phyloP scores from a whole-genome alignment of 2,797 vertebrate genomes.

The Melanotaenia boesemani region DNA sequence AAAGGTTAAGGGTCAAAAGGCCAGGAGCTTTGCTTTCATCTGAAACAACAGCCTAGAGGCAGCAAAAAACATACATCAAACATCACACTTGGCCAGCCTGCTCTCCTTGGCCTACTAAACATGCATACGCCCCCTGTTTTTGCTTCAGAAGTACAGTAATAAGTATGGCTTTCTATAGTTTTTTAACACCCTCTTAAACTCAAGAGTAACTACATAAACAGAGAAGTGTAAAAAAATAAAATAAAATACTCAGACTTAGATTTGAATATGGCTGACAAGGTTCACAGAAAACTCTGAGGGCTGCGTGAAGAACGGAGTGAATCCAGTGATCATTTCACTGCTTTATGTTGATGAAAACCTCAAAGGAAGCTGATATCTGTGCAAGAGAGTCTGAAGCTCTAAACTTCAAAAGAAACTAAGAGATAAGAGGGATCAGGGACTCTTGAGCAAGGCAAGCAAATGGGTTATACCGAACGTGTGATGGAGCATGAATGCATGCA shows the following conservation, averaged over 20 bases:
- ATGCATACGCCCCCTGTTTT: conserved; percentile 20
- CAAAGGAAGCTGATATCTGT: conserved; percentile 3
- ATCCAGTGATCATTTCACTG: conserved; percentile 35
- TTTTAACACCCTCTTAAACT: conserved; percentile 16
- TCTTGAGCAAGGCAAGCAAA: conserved; percentile 44
- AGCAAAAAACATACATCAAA: conserved; percentile 51
- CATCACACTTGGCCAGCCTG: conserved; percentile 31
- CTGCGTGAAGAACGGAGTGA: conserved; percentile 11
- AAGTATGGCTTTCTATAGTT: conserved; percentile 8
- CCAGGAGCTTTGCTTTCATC: conserved; percentile 64
- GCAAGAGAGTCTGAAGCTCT: conserved; percentile 20
- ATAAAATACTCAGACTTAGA: neutral
- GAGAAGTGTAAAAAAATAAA: neutral
- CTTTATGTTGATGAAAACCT: conserved; percentile 19
- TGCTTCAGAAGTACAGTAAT: conserved; percentile 5
- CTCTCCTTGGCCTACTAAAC: conserved; percentile 39
- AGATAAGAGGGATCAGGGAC: conserved; percentile 62
- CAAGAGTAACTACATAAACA: conserved; percentile 19
- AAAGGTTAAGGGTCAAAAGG: conserved; percentile 56
- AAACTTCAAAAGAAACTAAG: conserved; percentile 23
- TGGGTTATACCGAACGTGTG: neutral
- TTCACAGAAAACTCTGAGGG: conserved; percentile 18
- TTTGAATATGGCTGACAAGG: conserved; percentile 10
- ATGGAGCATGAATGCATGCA: neutral
- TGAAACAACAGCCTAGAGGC: conserved; percentile 65